Evolutionary conservation across 2,113 vertebrate species (phyloP), one percentile per base, ranked within the genome.

Genomic region (Oryzias curvinotus): DNA sequence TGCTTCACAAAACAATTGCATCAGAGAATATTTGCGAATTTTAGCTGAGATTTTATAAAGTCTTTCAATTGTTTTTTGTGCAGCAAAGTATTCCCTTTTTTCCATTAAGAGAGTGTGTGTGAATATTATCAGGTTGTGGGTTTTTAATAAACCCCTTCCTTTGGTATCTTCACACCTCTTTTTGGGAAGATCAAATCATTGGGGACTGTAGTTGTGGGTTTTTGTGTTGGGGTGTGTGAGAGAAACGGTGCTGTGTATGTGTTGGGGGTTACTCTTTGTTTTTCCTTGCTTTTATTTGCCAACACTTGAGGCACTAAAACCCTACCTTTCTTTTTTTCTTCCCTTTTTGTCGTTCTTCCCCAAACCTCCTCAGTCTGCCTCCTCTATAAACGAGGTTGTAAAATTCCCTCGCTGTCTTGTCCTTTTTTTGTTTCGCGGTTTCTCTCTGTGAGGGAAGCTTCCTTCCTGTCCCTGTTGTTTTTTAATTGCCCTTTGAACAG

Each of bases 301-400:
- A 73, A 71, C 85, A 77, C 64, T 73, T 71, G 21, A 61, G 69
- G 76, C 77, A 65, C 62, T 90, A 87, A 90, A 76, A 8, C 19
- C 68, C 74, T 50, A 36, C 61, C 68, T 76, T 50, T 63, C 58
- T 67, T 62, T 68, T 62, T 61, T 71, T 77, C 71, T 77, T 62
- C 25, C 66, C 46, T 65, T 49, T 64, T 66, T 63, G 54, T 75
- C 62, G 73, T 17, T 73, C 50, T 68, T 69, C 63, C 55, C 75
- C 85, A 72, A 76, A 75, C 56, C 80, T 63, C 56, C 66, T 82
- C 81, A 72, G 58, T 75, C 76, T 80, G 44, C 71, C 85, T 81
- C 85, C 82, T 86, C 84, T 67, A 85, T 92, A 87, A 90, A 90
- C 49, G 54, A 26, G 73, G 83, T 64, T 85, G 68, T 90, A 88